Evolutionary conservation across 2,888 invertebrate genomes (phyloP), one percentile per base, ranked within the genome.

Genomic region (Petrolisthes cinctipes): DNA sequence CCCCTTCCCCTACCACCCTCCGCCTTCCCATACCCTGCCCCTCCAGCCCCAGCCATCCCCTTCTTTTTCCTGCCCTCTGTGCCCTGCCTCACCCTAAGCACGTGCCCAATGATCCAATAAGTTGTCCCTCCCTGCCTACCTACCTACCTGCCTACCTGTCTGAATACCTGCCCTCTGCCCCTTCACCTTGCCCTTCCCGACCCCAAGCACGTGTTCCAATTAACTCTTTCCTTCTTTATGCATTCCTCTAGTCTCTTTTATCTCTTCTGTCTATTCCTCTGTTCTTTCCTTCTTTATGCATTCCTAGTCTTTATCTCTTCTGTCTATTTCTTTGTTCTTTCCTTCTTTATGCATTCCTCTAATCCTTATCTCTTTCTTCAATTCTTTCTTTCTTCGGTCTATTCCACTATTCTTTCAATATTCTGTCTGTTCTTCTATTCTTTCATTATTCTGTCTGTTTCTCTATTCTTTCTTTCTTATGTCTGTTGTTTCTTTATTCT

Each of bases 21-120:
- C 37, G 37, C 37, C 37, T 37, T 37, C 37, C 37, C 37, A 37
- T 37, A 37, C 37, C 37, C 37, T 37, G 37, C 37, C 37, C 37
- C 37, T 37, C 2, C 37, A 1, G 0, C 37, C 37, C 37, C 0
- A 1, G 37, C 84, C 78, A 51, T 37, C 37, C 78, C 37, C 53
- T 17, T 1, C 66, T n/a, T n/a, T 84, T 76, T 66, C 23, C 61
- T 61, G 17, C 37, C 37, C 61, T 51, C 78, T 14, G 51, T 20
- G 51, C 4, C 61, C 61, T 66, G 51, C 37, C 75, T 66, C 79
- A 71, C 85, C 54, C 71, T 51, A 17, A 68, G 23, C 85, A 85
- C 79, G 61, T 76, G 83, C 76, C 76, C 83, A 61, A 37, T 61
- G 83, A 57, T 76, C 57, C 76, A 83, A 54, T 71, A 71, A 54